Evolutionary conservation across 2,797 vertebrate genomes (phyloP).

Genomic region (Melanotaenia nigrans): DNA sequence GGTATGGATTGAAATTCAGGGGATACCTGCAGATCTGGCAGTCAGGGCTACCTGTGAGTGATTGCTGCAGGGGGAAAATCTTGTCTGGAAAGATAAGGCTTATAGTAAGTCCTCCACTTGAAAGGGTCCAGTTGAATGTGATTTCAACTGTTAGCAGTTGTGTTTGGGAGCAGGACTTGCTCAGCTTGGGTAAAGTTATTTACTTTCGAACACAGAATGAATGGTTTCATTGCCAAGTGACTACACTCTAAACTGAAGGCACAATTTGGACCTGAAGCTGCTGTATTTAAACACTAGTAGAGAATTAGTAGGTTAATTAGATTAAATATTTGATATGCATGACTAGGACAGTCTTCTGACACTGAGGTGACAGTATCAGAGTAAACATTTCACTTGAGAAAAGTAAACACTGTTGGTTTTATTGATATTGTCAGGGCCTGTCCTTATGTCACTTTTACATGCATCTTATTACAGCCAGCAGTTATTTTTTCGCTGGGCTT

Average conservation of each 20-base stretch:
- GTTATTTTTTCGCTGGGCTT: background rate
- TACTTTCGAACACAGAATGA: conserved; percentile 6
- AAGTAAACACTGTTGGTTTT: background rate
- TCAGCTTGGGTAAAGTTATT: conserved; percentile 1
- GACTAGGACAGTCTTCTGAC: background rate
- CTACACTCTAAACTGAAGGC: background rate
- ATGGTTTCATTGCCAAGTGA: background rate
- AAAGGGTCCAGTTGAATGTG: conserved; percentile 26
- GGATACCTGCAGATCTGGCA: conserved; percentile 50
- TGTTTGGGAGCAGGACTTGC: conserved; percentile 2
- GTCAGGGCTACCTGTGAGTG: conserved; percentile 42
- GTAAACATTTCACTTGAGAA: background rate
- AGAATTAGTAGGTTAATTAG: background rate
- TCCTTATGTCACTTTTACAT: background rate
- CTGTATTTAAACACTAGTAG: background rate
- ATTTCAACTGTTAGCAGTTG: conserved; percentile 27
- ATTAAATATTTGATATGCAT: background rate
- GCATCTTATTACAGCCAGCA: background rate
- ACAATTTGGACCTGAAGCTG: background rate
- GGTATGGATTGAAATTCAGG: conserved; percentile 69
- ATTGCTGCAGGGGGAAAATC: conserved; percentile 51
- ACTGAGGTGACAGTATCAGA: background rate
- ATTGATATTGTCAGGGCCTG: background rate
- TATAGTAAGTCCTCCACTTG: conserved; percentile 42
- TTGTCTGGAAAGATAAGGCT: conserved; percentile 39